A percentile compares a stretch with the other conserved stretches of the same genome.
Conservation (phyloP, 2,113 vertebrate genomes). For the Alexandromys fortis region DNA sequence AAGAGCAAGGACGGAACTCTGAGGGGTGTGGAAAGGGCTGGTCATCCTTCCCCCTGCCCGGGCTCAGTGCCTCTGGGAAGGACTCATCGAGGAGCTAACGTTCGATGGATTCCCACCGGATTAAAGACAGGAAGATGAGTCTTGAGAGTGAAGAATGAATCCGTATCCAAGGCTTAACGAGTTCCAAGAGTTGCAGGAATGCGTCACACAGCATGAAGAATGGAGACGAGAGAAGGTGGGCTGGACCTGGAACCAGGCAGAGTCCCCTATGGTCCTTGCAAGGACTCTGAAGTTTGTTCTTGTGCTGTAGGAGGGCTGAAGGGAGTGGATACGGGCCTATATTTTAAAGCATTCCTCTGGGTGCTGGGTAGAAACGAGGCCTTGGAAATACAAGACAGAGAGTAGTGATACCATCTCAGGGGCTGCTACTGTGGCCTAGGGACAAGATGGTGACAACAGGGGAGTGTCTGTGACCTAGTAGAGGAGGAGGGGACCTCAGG, state of each 20-base stretch:
- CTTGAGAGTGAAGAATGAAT: not conserved
- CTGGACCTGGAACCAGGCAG: not conserved
- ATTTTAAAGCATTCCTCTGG: not conserved
- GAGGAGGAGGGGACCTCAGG: not conserved
- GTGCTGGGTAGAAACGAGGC: not conserved
- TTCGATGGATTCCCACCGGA: not conserved
- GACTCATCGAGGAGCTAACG: not conserved
- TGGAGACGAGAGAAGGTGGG: not conserved
- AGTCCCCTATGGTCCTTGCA: not conserved
- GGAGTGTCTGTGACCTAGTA: not conserved
- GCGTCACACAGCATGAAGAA: not conserved
- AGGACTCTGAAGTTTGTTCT: not conserved
- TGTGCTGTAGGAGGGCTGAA: not conserved
- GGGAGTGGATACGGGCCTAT: not conserved
- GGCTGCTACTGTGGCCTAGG: not conserved
- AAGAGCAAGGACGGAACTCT: not conserved
- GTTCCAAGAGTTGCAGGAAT: not conserved
- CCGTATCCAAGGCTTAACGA: not conserved
- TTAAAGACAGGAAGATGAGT: not conserved
- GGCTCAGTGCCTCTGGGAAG: not conserved
- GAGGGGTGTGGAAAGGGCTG: not conserved
- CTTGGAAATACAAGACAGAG: not conserved
- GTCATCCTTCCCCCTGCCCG: not conserved
- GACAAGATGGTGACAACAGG: too few species aligned
- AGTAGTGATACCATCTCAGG: not conserved